phyloP scores from a whole-genome alignment of 2,113 vertebrate species.

The Elgaria multicarinata region DNA sequence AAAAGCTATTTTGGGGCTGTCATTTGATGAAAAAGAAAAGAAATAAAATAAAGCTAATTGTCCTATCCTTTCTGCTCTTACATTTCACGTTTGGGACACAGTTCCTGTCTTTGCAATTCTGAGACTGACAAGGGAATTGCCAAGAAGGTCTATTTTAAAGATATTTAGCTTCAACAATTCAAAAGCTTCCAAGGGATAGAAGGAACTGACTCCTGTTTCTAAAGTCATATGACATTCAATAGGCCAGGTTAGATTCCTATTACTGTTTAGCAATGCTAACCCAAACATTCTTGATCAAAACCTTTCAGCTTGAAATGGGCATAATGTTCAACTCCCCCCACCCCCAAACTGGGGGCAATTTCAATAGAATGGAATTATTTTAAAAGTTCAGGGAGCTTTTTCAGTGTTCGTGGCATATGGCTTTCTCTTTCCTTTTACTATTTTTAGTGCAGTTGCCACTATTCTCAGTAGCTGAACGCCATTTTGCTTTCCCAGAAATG shows the following conservation, averaged over 20 bases:
- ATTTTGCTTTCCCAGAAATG: background rate
- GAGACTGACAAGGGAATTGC: background rate
- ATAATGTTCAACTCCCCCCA: too few relatives aligned
- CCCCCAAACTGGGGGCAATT: background rate
- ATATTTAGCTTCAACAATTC: background rate
- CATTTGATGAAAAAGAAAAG: background rate
- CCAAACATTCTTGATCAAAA: background rate
- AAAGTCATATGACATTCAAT: background rate
- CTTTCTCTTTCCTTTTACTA: too few relatives aligned
- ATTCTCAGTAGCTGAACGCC: background rate
- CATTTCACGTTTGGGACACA: background rate
- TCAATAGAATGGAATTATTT: background rate
- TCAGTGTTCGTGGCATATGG: background rate
- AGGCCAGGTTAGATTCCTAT: background rate
- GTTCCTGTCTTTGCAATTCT: background rate
- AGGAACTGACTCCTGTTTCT: background rate
- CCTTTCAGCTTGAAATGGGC: background rate
- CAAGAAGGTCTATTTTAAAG: background rate
- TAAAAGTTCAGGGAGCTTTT: background rate
- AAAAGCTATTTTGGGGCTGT: constrained; percentile 14
- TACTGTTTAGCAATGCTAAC: background rate
- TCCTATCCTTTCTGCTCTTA: background rate
- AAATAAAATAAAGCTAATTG: background rate
- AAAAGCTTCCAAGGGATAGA: background rate
- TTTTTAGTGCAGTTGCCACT: background rate